A percentile compares a stretch with the other conserved stretches of the same genome.
phyloP scores from a whole-genome alignment of 2,113 vertebrate genomes.

The Callocephalon fimbriatum region DNA sequence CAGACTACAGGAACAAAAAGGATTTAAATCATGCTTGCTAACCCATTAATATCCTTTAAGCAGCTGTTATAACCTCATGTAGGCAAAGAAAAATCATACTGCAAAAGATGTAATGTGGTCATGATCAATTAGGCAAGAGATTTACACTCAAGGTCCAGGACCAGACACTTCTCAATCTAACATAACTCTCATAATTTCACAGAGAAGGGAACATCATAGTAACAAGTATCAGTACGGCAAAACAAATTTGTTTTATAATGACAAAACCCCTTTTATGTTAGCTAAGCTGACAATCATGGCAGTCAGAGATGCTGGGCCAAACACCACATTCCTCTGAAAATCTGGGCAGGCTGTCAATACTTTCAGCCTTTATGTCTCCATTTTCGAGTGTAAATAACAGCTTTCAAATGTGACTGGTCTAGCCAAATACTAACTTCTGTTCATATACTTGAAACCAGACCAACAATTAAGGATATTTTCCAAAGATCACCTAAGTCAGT shows the following conservation, averaged over 20 bases:
- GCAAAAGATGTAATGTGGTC: constrained; percentile 16
- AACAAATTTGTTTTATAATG: neutral
- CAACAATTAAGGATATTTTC: neutral
- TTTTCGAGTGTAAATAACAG: neutral
- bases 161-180: neutral
- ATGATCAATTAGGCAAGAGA: constrained; percentile 19
- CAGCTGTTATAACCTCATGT: neutral
- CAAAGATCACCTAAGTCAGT: neutral
- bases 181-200: neutral
- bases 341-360: neutral
- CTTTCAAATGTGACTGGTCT: neutral
- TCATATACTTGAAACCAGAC: neutral
- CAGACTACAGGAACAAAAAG: neutral
- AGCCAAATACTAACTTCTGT: neutral
- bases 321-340: neutral
- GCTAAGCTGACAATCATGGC: neutral
- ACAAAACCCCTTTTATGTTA: neutral
- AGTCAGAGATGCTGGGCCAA: neutral
- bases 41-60: constrained; percentile 25
- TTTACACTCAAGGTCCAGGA: neutral
- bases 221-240: neutral
- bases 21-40: constrained; percentile 16
- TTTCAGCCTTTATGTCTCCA: neutral
- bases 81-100: constrained; percentile 16
- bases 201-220: neutral